Evolutionary conservation across 2,888 invertebrate species (phyloP).

Genomic region (Thymelicus lineola): DNA sequence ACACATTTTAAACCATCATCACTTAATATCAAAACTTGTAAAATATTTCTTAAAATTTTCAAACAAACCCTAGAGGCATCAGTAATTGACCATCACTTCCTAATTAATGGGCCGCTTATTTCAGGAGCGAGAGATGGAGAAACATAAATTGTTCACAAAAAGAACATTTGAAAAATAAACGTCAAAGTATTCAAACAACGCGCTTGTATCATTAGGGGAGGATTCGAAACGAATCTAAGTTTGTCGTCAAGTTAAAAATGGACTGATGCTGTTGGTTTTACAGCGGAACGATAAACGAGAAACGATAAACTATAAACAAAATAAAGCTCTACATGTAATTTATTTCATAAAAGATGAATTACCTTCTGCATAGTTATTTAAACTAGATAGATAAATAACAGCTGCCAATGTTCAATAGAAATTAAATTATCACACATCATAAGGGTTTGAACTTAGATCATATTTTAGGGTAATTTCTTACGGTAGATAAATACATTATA

Average conservation of each 20-base stretch:
- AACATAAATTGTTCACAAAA: conserved; percentile 28
- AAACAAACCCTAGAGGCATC: conserved; percentile 12
- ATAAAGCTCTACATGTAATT: no score
- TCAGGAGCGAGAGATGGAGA: conserved; percentile 15
- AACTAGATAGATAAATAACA: no score
- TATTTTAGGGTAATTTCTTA: no score
- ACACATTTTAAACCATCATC: no score
- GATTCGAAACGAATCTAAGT: conserved; percentile 49
- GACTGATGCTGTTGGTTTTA: conserved; percentile 16
- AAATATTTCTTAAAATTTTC: not conserved
- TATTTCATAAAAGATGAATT: no score
- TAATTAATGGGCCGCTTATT: conserved; percentile 33
- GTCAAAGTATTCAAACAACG: conserved; percentile 39
- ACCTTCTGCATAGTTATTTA: no score
- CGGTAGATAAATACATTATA: no score
- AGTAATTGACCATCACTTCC: conserved; percentile 23
- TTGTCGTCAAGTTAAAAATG: conserved; percentile 75
- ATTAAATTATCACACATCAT: no score
- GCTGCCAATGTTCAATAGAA: no score
- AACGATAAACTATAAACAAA: not conserved
- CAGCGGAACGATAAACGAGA: not conserved
- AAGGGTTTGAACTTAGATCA: no score
- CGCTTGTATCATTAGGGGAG: conserved; percentile 39
- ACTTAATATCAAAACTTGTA: no score
- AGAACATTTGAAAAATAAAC: conserved; percentile 30